Evolutionary conservation across 2,888 invertebrate genomes (phyloP), one percentile per base, ranked within the genome.

Genomic region (Drosophila tanythrix): DNA sequence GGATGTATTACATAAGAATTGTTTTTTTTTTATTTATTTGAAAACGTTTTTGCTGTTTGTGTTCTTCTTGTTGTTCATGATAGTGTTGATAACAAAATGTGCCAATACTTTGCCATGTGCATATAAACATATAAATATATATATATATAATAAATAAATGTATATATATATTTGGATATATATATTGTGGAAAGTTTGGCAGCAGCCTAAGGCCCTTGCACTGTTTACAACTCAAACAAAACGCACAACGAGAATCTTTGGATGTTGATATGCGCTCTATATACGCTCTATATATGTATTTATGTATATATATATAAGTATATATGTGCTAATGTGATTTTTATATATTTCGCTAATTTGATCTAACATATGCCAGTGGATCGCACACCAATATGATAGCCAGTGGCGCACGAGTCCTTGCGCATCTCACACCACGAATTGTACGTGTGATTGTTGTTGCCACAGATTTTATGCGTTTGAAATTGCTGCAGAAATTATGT

Each of bases 401-500:
- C 96, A 46, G 95, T 95, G 79, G 94, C 94, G 91, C 97, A 97
- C n/a, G 96, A 95, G 88, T 96, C 96, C 92, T 95, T 95, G 90
- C 95, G 95, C 95, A 97, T 95, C 92, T 96, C 96, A 92, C 97
- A 97, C 96, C 96, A 96, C 68, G 95, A 96, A 76, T 94, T 94
- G 92, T 97, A 97, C 31, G 96, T 96, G 83, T 94, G 94, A 92
- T 96, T 96, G 93, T 97, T 96, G 81, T 95, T 94, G 70, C 96
- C 96, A 92, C 97, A 97, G 67, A 96, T 93, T 79, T 94, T 94
- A 13, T 91, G 92, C 64, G 91, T 89, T 65, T 91, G 88, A 83
- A 91, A 88, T 76, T 92, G 88, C 48, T 85, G 67, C 6, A 59
- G 52, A 33, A 18, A 10, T 33, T 0, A 51, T 27, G 38, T 57